Evolutionary conservation across 1,140 invertebrate genomes (phyloP), one percentile per base, ranked within the genome.

Genomic region (Drosophila bocki): DNA sequence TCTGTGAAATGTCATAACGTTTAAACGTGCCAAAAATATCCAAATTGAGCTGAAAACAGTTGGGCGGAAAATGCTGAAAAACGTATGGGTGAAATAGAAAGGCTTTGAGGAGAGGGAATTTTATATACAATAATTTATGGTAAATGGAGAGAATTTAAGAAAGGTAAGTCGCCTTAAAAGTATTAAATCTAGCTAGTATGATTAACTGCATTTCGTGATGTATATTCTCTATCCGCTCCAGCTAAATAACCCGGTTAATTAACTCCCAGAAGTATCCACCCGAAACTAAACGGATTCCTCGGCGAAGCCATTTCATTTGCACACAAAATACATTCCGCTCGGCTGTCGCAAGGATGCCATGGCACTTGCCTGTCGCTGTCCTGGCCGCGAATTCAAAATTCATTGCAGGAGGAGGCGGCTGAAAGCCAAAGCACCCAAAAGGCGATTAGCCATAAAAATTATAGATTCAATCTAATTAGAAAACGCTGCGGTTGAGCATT

Each of bases 391-490:
- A 86, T 86, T 86, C 82, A 86, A 86, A 86, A 86, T 82, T 86
- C 82, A 83, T 65, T 57, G 63, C 74, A 9, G 35, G 32, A 22
- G 26, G 42, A 22, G 48, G 19, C 47, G 39, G 17, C 15, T 32
- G 33, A 15, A 41, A 19, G 42, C 15, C 37, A 80, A 65, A 45
- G 78, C 68, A 60, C 68, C 29, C 64, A 29, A 61, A 60, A 42
- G 64, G 83, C 80, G 88, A 91, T 91, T 91, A 91, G 91, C 91
- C 78, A 91, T 91, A 84, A 91, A 91, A 91, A 92, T 92, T 92
- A 92, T 92, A 92, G 91, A 92, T 92, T 91, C 91, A 82, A 91
- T 91, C 90, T 92, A 92, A 91, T 92, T 92, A 92, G 80, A 92
- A 92, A 91, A 72, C 72, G 83, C 79, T 81, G 82, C 75, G 77